A percentile compares a stretch with the other conserved stretches of the same genome.
phyloP scores from a whole-genome alignment of 2,113 vertebrate genomes.

The Bujurquina vittata region DNA sequence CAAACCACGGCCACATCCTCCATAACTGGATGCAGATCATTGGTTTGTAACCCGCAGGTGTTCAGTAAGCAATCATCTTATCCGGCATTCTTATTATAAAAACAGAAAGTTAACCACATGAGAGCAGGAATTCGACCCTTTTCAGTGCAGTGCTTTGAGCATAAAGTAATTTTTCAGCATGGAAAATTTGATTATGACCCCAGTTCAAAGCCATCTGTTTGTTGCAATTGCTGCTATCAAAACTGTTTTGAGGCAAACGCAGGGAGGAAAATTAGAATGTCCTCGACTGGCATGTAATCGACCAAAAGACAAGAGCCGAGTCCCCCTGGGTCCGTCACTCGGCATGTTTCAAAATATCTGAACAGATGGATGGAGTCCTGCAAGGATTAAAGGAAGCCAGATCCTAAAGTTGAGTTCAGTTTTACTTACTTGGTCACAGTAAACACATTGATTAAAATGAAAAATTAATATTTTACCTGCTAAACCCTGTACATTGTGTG shows the following conservation, averaged over 20 bases:
- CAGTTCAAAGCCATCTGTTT: conserved; percentile 40
- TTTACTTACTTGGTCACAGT: not conserved
- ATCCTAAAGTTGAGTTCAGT: not conserved
- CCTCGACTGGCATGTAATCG: not conserved
- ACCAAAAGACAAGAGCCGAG: not conserved
- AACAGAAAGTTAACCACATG: conserved; percentile 1
- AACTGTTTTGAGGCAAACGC: conserved; percentile 11
- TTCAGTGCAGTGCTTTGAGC: not conserved
- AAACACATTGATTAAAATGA: conserved; percentile 3
- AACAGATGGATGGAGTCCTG: not conserved
- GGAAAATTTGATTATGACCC: conserved; percentile 2
- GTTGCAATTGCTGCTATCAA: conserved; percentile 28
- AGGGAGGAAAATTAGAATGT: not conserved
- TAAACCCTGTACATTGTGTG: too few species aligned
- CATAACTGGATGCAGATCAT: conserved; percentile 2
- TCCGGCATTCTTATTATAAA: not conserved
- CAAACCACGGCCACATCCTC: not conserved
- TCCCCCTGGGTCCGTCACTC: not conserved
- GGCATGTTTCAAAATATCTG: not conserved
- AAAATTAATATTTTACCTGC: too few species aligned
- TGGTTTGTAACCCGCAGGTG: not conserved
- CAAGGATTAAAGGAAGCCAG: too few species aligned
- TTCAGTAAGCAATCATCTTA: conserved; percentile 3
- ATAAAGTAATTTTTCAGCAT: not conserved
- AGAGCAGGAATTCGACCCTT: conserved; percentile 3